Evolutionary conservation across 2,888 invertebrate genomes (phyloP), one percentile per base, ranked within the genome.

Genomic region (Standfussiana lucernea): DNA sequence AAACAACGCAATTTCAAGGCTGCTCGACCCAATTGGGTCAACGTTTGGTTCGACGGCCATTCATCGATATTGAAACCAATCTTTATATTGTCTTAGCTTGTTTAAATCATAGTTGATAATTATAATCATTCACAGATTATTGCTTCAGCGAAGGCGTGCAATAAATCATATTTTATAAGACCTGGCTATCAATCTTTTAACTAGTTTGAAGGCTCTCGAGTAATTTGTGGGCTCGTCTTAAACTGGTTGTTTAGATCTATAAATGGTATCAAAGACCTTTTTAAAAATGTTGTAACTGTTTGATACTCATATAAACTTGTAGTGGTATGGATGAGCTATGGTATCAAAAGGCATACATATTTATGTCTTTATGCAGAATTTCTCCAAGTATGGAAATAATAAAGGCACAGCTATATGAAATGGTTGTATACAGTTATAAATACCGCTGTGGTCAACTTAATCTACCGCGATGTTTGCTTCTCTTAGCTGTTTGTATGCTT

Each of bases 11-110:
- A 40, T 53, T 70, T 62, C 73, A 64, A 72, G 76, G 62, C 72
- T 68, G 61, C 67, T 62, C 56, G 18, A 64, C 45, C 42, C 77
- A 87, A 84, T 59, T 88, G 77, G 84, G 89, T 86, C 89, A 83
- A 75, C 77, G 50, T 35, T 61, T 61, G 35, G 32, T 65, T 72
- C 37, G 45, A 65, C 35, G 35, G 37, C 62, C 35, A 79, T 68
- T 66, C 71, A 77, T 83, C 82, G 86, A 89, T 88, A 87, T 83
- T 86, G 82, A 82, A 84, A 85, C 86, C 79, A 91, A 91, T 91
- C 86, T 87, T 88, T 87, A 87, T 82, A 89, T 89, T 90, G 90
- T 89, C 83, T 88, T 71, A 66, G 69, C 68, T 83, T 77, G 77
- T 69, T 71, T 56, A 53, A 72, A 85, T 80, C 77, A 66, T 42